A percentile compares a stretch with the other conserved stretches of the same genome.
These are phyloP conservation scores for Ondatra zibethicus DNA, from an alignment of 2,113 vertebrate genomes.

Conservation along the genomic window DNA sequence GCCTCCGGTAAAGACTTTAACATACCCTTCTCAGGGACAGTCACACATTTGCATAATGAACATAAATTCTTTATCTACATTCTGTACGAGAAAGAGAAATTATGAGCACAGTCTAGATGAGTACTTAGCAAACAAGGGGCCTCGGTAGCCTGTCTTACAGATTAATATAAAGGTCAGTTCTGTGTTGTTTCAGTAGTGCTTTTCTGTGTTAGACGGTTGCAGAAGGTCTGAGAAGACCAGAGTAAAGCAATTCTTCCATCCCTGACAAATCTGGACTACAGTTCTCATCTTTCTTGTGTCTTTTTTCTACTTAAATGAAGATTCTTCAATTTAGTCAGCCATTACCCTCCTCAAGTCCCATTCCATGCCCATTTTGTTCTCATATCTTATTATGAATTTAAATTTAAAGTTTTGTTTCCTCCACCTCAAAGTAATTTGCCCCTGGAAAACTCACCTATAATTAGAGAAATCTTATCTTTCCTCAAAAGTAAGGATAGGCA, in stretches of 20 bases:
- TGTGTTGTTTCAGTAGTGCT: neutral
- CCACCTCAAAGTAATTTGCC: neutral
- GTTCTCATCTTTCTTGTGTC: neutral
- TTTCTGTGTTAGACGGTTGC: neutral
- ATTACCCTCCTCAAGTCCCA: too few species aligned
- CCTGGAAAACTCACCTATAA: neutral
- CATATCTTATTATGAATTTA: conserved; percentile 21
- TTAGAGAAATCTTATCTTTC: neutral
- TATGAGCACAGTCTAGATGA: neutral
- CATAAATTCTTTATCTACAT: neutral
- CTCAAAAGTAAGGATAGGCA: neutral
- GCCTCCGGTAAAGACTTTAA: neutral
- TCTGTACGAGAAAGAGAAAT: neutral
- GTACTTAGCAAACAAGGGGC: neutral
- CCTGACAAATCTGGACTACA: neutral
- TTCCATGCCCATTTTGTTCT: neutral
- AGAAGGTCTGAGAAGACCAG: neutral
- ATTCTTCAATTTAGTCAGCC: neutral
- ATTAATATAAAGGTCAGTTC: neutral
- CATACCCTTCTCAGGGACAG: neutral
- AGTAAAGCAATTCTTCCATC: neutral
- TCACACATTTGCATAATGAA: neutral
- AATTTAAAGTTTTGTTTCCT: neutral
- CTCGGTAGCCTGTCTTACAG: neutral
- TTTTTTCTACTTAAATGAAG: neutral